phyloP scores from a whole-genome alignment of 2,797 vertebrate species.

The Microtus obscurus region DNA sequence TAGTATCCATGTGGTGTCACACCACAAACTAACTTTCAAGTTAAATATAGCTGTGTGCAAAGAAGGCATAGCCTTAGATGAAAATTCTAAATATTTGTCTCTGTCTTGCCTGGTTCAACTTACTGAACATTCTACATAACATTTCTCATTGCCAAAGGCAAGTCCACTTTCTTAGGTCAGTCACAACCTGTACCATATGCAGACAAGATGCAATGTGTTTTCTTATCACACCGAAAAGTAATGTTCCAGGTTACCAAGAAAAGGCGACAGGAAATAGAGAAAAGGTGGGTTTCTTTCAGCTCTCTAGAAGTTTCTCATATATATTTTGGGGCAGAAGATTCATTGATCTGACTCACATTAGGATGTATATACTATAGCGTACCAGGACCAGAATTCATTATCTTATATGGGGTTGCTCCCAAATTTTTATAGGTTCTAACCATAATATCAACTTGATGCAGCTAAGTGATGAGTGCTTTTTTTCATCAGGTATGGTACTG shows the following conservation, averaged over 20 bases:
- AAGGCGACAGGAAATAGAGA: not conserved
- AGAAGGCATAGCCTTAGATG: not conserved
- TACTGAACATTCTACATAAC: not conserved
- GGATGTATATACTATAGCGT: not conserved
- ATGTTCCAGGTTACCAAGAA: not conserved
- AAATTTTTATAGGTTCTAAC: not conserved
- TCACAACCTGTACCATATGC: not conserved
- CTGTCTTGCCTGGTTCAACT: not conserved
- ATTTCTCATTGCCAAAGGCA: not conserved
- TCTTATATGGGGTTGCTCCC: not conserved
- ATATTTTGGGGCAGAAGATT: not conserved
- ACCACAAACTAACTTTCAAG: slow-evolving; percentile 1
- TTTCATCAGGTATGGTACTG: not conserved
- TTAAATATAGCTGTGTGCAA: not conserved
- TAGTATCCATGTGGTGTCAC: not conserved
- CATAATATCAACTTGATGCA: not conserved
- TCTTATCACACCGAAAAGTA: not conserved
- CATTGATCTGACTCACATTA: not conserved
- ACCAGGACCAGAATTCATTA: not conserved
- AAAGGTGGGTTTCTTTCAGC: not conserved
- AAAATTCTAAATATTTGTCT: not conserved
- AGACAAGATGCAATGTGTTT: not conserved
- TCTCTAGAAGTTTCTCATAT: not conserved
- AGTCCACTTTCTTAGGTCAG: not conserved
- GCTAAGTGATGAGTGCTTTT: not conserved